These are phyloP conservation scores for Xenops minutus DNA, from an alignment of 2,797 vertebrate species.

Conservation along the genomic window DNA sequence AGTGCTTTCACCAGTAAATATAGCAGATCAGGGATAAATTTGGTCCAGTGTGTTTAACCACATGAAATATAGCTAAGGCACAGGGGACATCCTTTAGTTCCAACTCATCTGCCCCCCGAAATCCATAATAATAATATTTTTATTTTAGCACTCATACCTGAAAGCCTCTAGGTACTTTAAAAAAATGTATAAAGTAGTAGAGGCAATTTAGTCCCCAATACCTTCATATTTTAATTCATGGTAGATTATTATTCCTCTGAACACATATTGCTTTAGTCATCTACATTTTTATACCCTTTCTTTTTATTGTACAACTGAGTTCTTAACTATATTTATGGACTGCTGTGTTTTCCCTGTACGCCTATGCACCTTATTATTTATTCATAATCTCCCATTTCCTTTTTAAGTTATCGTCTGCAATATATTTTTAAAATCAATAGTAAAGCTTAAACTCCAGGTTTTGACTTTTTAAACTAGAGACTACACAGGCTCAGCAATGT, in stretches of 20 bases:
- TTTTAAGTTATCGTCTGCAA: conserved; percentile 4
- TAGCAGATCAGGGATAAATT: conserved; percentile 46
- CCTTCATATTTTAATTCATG: conserved; percentile 41
- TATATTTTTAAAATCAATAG: neutral
- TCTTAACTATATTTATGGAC: conserved; percentile 53
- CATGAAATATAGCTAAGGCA: neutral
- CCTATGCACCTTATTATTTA: conserved; percentile 44
- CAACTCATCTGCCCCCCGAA: conserved; percentile 33
- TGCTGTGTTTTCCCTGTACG: conserved; percentile 41
- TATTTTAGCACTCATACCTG: conserved; percentile 37
- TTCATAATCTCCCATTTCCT: conserved; percentile 36
- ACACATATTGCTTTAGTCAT: conserved; percentile 61
- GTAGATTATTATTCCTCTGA: conserved; percentile 48
- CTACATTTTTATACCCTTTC: conserved; percentile 51
- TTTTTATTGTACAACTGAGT: conserved; percentile 20
- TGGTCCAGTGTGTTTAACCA: conserved; percentile 7
- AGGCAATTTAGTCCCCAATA: conserved; percentile 56
- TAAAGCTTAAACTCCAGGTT: neutral
- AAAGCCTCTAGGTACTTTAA: conserved; percentile 53
- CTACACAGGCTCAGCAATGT: neutral
- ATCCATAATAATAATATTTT: conserved; percentile 64
- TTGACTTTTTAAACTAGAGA: neutral
- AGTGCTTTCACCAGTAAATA: conserved; percentile 37
- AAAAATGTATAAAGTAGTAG: conserved; percentile 43
- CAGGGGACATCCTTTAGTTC: conserved; percentile 1